Evolutionary conservation across 2,888 invertebrate genomes (phyloP), one percentile per base, ranked within the genome.

Genomic region (Drosophila limbata): DNA sequence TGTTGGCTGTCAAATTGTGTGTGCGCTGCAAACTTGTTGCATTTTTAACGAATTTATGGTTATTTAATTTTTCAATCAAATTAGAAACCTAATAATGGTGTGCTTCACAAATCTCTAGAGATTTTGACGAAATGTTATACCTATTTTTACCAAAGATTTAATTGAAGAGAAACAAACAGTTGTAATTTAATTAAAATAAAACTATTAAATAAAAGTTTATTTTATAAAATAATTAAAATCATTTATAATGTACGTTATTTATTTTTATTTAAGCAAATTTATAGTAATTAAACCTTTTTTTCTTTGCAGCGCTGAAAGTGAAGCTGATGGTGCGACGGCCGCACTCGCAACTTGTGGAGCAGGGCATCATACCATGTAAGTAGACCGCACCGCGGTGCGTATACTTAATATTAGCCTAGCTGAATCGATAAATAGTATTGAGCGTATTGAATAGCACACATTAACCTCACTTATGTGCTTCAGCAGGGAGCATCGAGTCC

Each of bases 291-390:
- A 25, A 25, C 0, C 25, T 50, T 21, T 31, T 60, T 37, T 44
- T 69, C 1, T 50, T 80, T 95, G 81, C 95, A 99, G 99, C 98
- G 91, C 95, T 99, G 92, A 98, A 98, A 95, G 97, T 98, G 93
- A 99, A 98, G 94, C 94, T 99, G 93, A 97, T 98, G 96, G 95
- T 98, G 93, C 94, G 99, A 92, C 94, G 98, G 91, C 98, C 98
- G 74, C 96, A 98, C 92, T 97, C 96, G 93, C 98, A 98, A 94
- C 95, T 99, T 89, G 98, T 98, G 89, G 98, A 97, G 87, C 98
- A 98, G 94, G 99, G 99, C 93, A 99, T 99, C 92, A 97, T 99
- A 95, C 98, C 99, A 92, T 97, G 99, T 99, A 95, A 98, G 98
- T 98, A 91, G 15, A 56, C 15, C 11, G 9, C n/a, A 37, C n/a